Evolutionary conservation across 2,797 vertebrate species (phyloP), one percentile per base, ranked within the genome.

Genomic region (Chelon labrosus): DNA sequence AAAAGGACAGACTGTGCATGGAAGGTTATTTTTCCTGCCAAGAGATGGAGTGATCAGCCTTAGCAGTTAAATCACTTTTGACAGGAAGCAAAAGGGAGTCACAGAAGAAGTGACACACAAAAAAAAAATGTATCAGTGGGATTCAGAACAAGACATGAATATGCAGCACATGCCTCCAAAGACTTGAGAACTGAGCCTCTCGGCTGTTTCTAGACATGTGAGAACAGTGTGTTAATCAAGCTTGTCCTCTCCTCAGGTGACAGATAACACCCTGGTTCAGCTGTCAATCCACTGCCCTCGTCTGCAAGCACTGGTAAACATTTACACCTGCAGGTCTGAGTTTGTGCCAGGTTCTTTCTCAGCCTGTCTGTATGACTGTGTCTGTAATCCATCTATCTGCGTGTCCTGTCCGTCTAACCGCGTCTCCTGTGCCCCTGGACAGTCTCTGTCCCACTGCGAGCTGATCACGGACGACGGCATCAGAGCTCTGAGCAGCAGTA

Each of bases 391-490:
- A 70, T 51, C 25, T 73, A 38, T 73, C 80, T 86, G 71, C 83
- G 50, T 62, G 68, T 57, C 51, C 62, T 50, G 31, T 31, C 31
- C 31, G 7, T 31, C 31, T 31, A 14, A 12, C 52, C 59, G 31
- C 8, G 47, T 68, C 42, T 56, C 7, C 47, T 72, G 57, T 75
- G 65, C 14, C 49, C 31, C 60, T 7, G 70, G 76, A 16, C 64
- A 97, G 96, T 97, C 96, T 76, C 92, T 98, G 77, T 97, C 96
- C 71, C 97, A 98, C 94, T 98, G 97, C 73, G 97, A 98, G 92
- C 87, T 97, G 85, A 96, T 98, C 91, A 98, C 96, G 0, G 96
- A 97, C 0, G 96, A 98, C 1, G 96, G 96, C 53, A 98, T 97
- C 89, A 93, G 96, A 78, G 96, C 97, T 65, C 90, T 98, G 72